phyloP scores from a whole-genome alignment of 2,113 vertebrate species.

The Potamarius usumacintae region DNA sequence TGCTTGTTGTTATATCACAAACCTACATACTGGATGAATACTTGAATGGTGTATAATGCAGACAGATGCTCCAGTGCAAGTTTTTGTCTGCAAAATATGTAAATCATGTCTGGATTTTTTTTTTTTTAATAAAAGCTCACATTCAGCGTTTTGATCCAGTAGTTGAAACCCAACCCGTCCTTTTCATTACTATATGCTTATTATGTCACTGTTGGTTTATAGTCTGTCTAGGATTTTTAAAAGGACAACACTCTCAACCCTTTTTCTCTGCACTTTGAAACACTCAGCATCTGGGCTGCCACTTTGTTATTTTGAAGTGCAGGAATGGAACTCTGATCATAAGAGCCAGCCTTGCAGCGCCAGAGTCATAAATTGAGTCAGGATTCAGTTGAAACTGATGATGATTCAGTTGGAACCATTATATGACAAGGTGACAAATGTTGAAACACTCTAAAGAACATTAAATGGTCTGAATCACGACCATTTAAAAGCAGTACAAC shows the following conservation, averaged over 20 bases:
- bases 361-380: slow-evolving; percentile 23
- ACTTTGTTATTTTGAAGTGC: neutral
- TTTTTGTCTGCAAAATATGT: neutral
- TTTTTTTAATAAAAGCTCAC: neutral
- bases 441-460: neutral
- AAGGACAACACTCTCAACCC: neutral
- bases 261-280: neutral
- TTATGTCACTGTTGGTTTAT: neutral
- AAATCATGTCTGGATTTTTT: neutral
- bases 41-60: neutral
- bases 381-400: neutral
- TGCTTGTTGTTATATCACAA: neutral
- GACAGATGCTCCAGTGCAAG: neutral
- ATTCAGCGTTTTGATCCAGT: neutral
- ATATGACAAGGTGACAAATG: slow-evolving; percentile 18
- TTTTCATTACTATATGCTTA: neutral
- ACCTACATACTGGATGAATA: neutral
- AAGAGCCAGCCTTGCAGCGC: slow-evolving; percentile 5
- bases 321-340: neutral
- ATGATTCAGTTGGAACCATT: slow-evolving; percentile 6
- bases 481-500: slow-evolving; percentile 23
- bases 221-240: neutral
- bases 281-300: neutral
- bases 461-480: slow-evolving; percentile 9
- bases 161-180: neutral